These are phyloP conservation scores for Rhombomys opimus DNA, from an alignment of 2,113 vertebrate genomes.

Conservation along the genomic window DNA sequence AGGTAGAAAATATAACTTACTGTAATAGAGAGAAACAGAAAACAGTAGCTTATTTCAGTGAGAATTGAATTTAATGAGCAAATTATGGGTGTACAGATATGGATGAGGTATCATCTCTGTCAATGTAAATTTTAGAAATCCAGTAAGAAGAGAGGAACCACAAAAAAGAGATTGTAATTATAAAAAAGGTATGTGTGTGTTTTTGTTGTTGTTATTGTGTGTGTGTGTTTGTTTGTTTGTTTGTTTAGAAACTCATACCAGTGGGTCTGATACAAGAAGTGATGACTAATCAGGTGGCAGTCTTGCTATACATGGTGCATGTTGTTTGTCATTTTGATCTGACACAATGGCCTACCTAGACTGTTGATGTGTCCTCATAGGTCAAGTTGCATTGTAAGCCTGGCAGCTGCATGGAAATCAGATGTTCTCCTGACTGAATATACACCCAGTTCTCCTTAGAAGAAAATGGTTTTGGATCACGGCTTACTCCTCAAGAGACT, in stretches of 20 bases:
- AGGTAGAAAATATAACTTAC: background rate
- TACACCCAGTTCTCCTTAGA: background rate
- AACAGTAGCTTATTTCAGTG: background rate
- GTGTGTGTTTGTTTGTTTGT: too few relatives aligned
- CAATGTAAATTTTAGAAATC: constrained; percentile 27
- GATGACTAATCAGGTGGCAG: background rate
- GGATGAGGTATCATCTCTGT: background rate
- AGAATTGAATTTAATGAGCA: constrained; percentile 45
- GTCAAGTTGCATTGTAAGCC: background rate
- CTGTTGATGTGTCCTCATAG: background rate
- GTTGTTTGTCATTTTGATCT: background rate
- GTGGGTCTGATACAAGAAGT: background rate
- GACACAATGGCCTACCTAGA: background rate
- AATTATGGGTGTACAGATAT: background rate
- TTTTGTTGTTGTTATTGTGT: background rate
- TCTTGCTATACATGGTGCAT: background rate
- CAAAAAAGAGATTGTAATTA: background rate
- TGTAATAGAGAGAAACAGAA: background rate
- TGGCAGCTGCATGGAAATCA: background rate
- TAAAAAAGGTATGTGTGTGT: background rate
- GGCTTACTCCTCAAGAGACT: background rate
- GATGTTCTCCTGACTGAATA: background rate
- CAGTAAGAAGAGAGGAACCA: background rate
- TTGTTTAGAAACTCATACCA: too few relatives aligned
- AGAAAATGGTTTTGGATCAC: constrained; percentile 35